Conservation (phyloP, 1,140 invertebrate genomes). For the Monomorium pharaonis region DNA sequence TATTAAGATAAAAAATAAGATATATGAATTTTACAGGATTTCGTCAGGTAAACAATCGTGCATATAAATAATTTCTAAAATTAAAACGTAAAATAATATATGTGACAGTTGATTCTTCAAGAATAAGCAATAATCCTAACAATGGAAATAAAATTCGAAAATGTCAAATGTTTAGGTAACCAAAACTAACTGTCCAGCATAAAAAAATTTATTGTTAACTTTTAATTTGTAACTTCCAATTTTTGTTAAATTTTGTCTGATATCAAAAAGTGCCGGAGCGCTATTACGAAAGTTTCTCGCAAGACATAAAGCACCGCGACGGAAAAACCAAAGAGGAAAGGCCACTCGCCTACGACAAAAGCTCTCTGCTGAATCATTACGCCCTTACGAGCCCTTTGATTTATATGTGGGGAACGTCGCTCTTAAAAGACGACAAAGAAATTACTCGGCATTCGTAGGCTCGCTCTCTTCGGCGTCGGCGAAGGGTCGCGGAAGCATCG, state of each 20-base stretch:
- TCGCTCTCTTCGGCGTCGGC: conserved; percentile 40
- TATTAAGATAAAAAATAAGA: not conserved
- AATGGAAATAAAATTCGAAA: not conserved
- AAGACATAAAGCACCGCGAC: conserved; percentile 56
- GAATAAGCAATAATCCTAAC: not conserved
- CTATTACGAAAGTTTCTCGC: conserved; percentile 39
- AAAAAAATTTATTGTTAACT: conserved; percentile 7
- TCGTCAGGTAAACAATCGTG: not conserved
- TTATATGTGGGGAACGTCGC: conserved; percentile 74
- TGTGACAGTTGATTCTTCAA: not conserved
- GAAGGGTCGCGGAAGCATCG: conserved; percentile 10
- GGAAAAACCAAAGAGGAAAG: conserved; percentile 72
- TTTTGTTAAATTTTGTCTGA: conserved; percentile 13
- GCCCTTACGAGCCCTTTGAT: conserved; percentile 77
- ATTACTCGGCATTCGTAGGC: conserved; percentile 74
- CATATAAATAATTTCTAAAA: not conserved
- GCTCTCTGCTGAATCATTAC: conserved; percentile 79
- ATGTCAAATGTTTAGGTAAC: not conserved
- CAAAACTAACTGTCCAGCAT: not conserved
- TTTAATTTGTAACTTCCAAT: not conserved
- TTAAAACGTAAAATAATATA: not conserved
- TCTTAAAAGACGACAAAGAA: conserved; percentile 74
- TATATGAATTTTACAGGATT: too few species aligned
- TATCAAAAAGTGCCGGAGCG: not conserved
- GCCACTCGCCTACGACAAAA: conserved; percentile 77